phyloP scores from a whole-genome alignment of 2,797 vertebrate genomes.

The Chaetodon trifasciatus region DNA sequence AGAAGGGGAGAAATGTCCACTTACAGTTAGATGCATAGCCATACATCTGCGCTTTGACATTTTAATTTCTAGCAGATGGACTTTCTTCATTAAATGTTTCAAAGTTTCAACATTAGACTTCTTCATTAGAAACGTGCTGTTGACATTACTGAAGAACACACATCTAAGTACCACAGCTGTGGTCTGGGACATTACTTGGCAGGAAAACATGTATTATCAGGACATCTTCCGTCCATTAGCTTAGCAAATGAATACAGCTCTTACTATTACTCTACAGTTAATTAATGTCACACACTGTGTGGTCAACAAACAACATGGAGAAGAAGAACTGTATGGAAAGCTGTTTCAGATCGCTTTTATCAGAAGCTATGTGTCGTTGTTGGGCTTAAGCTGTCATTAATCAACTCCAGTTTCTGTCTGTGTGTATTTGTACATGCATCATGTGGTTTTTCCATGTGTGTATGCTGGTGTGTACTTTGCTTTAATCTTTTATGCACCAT shows the following conservation, averaged over 20 bases:
- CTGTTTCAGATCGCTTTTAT: not conserved
- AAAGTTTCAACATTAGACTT: not conserved
- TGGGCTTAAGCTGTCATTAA: not conserved
- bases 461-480: not conserved
- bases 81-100: not conserved
- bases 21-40: not conserved
- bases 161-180: not conserved
- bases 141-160: not conserved
- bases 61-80: not conserved
- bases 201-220: slow-evolving; percentile 1
- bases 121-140: not conserved
- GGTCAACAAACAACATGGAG: not conserved
- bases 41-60: too few species aligned
- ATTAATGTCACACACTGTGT: not conserved
- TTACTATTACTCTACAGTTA: not conserved
- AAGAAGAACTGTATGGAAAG: slow-evolving; percentile 6
- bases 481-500: not conserved
- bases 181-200: not conserved
- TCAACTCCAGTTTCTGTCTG: not conserved
- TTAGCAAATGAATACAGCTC: slow-evolving; percentile 18
- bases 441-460: not conserved
- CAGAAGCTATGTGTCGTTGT: not conserved
- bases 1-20: not conserved
- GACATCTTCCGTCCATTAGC: not conserved
- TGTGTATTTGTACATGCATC: not conserved